These are phyloP conservation scores for Sprattus sprattus DNA, from an alignment of 2,113 vertebrate species.

Conservation along the genomic window DNA sequence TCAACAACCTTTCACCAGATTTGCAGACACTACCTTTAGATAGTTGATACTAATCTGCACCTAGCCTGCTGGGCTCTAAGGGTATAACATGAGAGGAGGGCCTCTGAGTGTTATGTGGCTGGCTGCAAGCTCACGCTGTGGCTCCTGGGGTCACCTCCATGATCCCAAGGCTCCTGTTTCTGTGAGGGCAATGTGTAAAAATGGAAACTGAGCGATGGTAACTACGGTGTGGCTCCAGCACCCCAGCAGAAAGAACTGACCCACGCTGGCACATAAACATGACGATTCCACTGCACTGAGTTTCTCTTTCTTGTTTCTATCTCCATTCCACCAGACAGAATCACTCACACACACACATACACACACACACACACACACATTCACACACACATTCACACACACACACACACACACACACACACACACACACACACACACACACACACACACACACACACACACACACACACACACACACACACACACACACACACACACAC, in stretches of 20 bases:
- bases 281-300: conserved; percentile 8
- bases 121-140: neutral
- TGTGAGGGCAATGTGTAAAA: conserved; percentile 26
- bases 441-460: neutral
- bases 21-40: neutral
- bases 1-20: neutral
- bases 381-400: neutral
- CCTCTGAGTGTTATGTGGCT: neutral
- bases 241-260: conserved; percentile 28
- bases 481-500: conserved; percentile 7
- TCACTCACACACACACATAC: neutral
- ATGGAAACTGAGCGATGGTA: conserved; percentile 29
- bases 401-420: neutral
- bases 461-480: neutral
- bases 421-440: neutral
- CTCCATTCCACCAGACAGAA: neutral
- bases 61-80: neutral
- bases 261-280: conserved; percentile 24
- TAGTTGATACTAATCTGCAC: neutral
- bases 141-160: conserved; percentile 1
- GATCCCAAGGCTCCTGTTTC: neutral
- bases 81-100: neutral
- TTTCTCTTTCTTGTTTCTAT: neutral
- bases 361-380: conserved; percentile 1
- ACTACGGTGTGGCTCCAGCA: conserved; percentile 27